A percentile compares a stretch with the other conserved stretches of the same genome.
Evolutionary conservation across 2,797 vertebrate species (phyloP).

Genomic region (Parauchenoglanis ngamensis): DNA sequence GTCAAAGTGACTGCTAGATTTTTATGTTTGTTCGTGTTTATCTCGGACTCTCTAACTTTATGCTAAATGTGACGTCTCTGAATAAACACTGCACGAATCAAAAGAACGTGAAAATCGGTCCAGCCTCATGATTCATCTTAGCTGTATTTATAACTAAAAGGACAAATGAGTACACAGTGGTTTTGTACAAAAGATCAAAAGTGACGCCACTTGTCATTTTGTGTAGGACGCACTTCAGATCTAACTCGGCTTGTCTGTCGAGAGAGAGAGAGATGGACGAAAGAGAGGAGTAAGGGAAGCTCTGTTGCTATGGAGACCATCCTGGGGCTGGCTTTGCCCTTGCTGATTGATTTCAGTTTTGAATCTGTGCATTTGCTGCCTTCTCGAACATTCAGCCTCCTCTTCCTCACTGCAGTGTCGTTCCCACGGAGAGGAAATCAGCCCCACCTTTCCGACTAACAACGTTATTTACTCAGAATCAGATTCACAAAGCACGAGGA

Average conservation of each 20-base stretch:
- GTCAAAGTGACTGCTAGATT: not conserved
- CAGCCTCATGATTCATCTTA: not conserved
- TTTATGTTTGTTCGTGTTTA: not conserved
- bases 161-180: not conserved
- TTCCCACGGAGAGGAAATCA: not conserved
- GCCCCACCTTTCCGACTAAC: not conserved
- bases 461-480: not conserved
- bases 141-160: not conserved
- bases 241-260: not conserved
- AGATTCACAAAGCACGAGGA: not conserved
- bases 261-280: not conserved
- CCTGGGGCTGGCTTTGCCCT: slow-evolving; percentile 37
- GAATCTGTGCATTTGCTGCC: slow-evolving; percentile 24
- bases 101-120: not conserved
- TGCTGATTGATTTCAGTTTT: slow-evolving; percentile 49
- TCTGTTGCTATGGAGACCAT: slow-evolving; percentile 56
- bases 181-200: not conserved
- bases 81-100: not conserved
- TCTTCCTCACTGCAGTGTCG: slow-evolving; percentile 33
- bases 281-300: slow-evolving; percentile 24
- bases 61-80: not conserved
- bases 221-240: not conserved
- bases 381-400: slow-evolving; percentile 42
- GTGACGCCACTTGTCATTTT: not conserved
- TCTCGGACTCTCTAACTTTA: not conserved